These are phyloP conservation scores for Xyrauchen texanus DNA, from an alignment of 2,113 vertebrate species.

Conservation along the genomic window DNA sequence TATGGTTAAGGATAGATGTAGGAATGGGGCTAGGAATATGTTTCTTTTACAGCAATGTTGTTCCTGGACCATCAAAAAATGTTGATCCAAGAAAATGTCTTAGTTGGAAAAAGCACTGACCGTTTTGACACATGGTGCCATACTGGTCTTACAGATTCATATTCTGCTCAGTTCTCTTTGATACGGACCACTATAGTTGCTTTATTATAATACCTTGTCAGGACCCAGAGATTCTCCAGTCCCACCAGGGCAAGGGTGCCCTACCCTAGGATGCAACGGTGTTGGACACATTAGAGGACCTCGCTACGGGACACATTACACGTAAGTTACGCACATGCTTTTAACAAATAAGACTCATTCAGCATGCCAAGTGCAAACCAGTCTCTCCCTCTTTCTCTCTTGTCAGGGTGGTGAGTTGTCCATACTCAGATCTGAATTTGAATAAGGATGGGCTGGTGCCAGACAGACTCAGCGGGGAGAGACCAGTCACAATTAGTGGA, in stretches of 20 bases:
- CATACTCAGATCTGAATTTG: constrained; percentile 85
- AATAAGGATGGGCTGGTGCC: constrained; percentile 81
- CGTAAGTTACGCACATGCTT: constrained; percentile 68
- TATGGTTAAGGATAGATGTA: too few species aligned
- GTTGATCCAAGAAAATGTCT: too few species aligned
- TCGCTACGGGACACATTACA: constrained; percentile 87
- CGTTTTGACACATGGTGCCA: too few species aligned
- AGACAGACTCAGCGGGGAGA: constrained; percentile 84
- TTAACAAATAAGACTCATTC: neutral
- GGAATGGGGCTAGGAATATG: too few species aligned
- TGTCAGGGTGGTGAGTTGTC: constrained; percentile 83
- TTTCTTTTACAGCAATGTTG: too few species aligned
- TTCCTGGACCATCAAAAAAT: too few species aligned
- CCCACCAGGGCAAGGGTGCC: constrained; percentile 81
- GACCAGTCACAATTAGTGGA: constrained; percentile 62
- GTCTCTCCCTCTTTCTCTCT: neutral
- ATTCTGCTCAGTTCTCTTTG: neutral
- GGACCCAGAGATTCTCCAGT: constrained; percentile 67
- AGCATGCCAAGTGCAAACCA: neutral
- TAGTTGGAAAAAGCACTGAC: too few species aligned
- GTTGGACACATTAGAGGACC: constrained; percentile 86
- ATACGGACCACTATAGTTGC: neutral
- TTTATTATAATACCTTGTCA: constrained; percentile 45
- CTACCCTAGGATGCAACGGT: constrained; percentile 85
- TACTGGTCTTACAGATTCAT: too few species aligned